phyloP scores from a whole-genome alignment of 1,140 invertebrate genomes.

The Zaprionus davidi region DNA sequence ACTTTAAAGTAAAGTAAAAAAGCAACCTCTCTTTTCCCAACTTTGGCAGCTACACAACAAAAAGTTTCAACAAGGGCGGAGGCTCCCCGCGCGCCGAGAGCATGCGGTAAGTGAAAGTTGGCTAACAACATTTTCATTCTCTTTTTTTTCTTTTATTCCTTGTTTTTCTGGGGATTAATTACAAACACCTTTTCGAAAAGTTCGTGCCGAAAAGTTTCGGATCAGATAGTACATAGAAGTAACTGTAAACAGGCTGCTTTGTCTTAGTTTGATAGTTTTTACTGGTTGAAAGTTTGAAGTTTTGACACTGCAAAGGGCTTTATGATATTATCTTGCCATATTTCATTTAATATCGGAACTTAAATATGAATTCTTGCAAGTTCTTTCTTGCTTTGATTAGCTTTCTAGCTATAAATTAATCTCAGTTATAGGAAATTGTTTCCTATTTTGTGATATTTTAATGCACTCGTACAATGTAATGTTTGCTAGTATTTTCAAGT shows the following conservation, averaged over 20 bases:
- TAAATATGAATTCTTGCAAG: too few relatives aligned
- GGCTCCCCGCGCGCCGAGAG: conserved; percentile 93
- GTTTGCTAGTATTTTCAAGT: too few relatives aligned
- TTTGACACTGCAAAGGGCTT: not conserved
- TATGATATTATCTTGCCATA: too few relatives aligned
- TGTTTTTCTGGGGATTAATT: conserved; percentile 9
- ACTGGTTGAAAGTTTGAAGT: not conserved
- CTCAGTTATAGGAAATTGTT: too few relatives aligned
- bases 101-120: conserved; percentile 87
- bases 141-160: not conserved
- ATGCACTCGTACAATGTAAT: too few relatives aligned
- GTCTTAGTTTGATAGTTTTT: conserved; percentile 1
- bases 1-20: conserved; percentile 15
- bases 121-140: conserved; percentile 22
- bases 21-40: conserved; percentile 5
- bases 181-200: conserved; percentile 7
- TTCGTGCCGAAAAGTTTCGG: not conserved
- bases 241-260: not conserved
- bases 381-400: too few relatives aligned
- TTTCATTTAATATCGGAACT: too few relatives aligned
- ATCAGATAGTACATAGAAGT: not conserved
- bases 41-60: conserved; percentile 69
- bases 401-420: too few relatives aligned
- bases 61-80: conserved; percentile 88
- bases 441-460: too few relatives aligned